A percentile compares a stretch with the other conserved stretches of the same genome.
Evolutionary conservation across 2,113 vertebrate genomes (phyloP).

Genomic region (Hipposideros armiger): DNA sequence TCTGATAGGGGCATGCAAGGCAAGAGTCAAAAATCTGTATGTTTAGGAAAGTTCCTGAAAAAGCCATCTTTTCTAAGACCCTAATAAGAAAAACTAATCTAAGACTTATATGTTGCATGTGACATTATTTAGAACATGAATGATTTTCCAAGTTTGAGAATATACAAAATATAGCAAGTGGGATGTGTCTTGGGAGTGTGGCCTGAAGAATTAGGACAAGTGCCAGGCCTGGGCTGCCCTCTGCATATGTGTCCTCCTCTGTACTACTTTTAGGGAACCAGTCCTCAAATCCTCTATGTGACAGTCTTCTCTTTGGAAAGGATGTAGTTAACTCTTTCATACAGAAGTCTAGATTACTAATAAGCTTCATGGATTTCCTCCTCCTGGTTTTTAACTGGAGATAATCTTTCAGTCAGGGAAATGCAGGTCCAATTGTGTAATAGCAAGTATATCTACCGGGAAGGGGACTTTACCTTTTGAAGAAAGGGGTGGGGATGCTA

Average conservation of each 20-base stretch:
- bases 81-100: not conserved
- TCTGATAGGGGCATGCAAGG: not conserved
- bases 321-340: not conserved
- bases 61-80: not conserved
- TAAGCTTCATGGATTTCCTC: not conserved
- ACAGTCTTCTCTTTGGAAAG: not conserved
- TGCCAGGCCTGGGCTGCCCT: not conserved
- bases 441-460: not conserved
- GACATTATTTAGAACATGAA: slow-evolving; percentile 3
- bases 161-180: not conserved
- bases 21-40: slow-evolving; percentile 25
- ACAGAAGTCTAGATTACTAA: not conserved
- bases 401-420: not conserved
- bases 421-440: not conserved
- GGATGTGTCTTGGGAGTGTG: not conserved
- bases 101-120: not conserved
- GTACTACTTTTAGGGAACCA: not conserved
- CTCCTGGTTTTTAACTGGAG: not conserved
- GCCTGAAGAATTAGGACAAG: not conserved
- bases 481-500: not conserved
- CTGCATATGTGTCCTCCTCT: not conserved
- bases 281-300: not conserved
- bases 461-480: not conserved
- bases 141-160: not conserved
- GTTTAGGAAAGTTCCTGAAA: slow-evolving; percentile 22